Base-by-base conservation (phyloP, 2,797 vertebrate species). In the Remorina albescens region DNA sequence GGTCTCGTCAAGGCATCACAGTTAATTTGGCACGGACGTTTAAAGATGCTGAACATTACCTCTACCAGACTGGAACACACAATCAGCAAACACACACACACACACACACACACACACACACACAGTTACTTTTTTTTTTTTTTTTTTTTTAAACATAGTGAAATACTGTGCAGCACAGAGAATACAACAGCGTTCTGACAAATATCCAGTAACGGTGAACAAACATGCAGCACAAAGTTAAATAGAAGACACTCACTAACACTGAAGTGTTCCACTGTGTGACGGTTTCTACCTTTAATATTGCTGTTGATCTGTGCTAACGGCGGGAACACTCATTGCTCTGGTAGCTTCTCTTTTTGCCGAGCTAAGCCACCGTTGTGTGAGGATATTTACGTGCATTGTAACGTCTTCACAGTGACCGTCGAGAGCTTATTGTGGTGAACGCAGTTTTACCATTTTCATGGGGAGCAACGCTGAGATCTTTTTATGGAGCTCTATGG, bases 171-270 rank as follows among this genome's bases (percentile, higher is more conserved):
- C 59, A 76, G 50, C 68, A 82, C 30, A 66, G 74, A 75, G 71
- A 88, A 76, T 57, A 80, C 73, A 67, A 84, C 82, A 60, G 51
- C 84, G 65, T 71, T 79, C 74, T 51, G 75, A 91, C 88, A 73
- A 49, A 91, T 74, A 89, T 59, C 44, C 58, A 84, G 50, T 71
- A 81, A 89, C 58, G 90, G 34, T 70, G 62, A 88, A 91, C 78
- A 80, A 89, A 90, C 91, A 92, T 91, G 86, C 84, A 92, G 36
- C 72, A 91, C 86, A 86, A 74, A 87, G 60, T 80, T 53, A 81
- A 76, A 56, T 66, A 75, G 32, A 79, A 78, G 65, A 91, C 83
- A 67, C 66, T 57, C 66, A 89, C 57, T 67, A 59, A 78, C 59
- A 53, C 54, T 71, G 30, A 69, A 28, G 44, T 81, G 63, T 56